Evolutionary conservation across 2,113 vertebrate species (phyloP).

Genomic region (Sinocyclocheilus maitianheensis): DNA sequence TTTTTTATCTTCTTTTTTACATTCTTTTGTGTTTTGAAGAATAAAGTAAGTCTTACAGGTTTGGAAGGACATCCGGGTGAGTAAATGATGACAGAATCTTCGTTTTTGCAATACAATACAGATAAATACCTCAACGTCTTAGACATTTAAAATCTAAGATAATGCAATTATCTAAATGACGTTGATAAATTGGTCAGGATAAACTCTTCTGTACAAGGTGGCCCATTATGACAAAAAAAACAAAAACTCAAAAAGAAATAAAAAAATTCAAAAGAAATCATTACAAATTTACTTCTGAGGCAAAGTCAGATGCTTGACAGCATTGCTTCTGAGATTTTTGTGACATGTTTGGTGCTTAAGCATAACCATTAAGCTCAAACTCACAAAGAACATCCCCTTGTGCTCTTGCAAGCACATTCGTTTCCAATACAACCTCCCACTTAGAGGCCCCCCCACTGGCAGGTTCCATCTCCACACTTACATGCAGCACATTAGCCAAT

Average conservation of each 20-base stretch:
- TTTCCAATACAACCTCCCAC: neutral
- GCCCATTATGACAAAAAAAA: neutral
- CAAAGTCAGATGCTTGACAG: neutral
- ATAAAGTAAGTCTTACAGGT: no score
- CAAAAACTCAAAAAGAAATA: no score
- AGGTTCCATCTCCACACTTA: slow-evolving; percentile 30
- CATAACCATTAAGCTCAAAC: neutral
- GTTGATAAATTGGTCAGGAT: no score
- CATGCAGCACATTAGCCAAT: slow-evolving; percentile 55
- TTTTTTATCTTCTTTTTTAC: no score
- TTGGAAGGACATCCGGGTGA: no score
- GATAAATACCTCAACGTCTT: no score
- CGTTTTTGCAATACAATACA: no score
- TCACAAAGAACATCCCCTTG: neutral
- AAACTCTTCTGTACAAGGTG: neutral
- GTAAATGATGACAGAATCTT: no score
- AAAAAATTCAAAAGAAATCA: neutral
- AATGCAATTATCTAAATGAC: no score
- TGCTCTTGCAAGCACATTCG: neutral
- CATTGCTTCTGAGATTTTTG: neutral
- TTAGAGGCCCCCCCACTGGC: slow-evolving; percentile 31
- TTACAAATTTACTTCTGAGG: neutral
- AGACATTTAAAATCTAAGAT: no score
- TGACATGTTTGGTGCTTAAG: neutral
- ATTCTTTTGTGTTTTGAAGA: no score